These are phyloP conservation scores for Odontomyia ornata DNA, from an alignment of 2,888 invertebrate species.

Conservation along the genomic window DNA sequence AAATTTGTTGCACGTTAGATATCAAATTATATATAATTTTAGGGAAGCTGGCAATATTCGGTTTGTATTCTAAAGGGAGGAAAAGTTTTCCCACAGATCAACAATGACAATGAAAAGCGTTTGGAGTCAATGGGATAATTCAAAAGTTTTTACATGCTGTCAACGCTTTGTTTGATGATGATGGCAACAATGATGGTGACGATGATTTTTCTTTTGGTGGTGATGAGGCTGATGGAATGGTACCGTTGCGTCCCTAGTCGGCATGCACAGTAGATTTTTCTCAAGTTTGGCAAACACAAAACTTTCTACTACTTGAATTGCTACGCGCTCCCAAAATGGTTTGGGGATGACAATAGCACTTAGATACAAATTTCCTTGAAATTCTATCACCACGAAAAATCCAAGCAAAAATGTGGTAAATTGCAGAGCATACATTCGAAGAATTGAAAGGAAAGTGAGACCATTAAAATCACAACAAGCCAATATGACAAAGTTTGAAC, in stretches of 20 bases:
- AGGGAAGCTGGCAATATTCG: no score
- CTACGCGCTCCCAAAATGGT: no score
- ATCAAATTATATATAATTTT: neutral
- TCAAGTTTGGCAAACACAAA: neutral
- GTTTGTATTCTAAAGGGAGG: no score
- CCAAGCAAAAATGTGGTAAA: no score
- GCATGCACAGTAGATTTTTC: conserved; percentile 43
- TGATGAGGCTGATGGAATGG: conserved; percentile 27
- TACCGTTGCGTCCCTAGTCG: neutral
- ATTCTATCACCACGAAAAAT: no score
- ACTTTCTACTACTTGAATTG: no score
- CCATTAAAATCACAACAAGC: no score
- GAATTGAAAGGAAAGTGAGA: no score
- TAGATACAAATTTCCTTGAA: no score
- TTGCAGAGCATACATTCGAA: no score
- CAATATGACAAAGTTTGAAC: conserved; percentile 11
- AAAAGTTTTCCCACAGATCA: conserved; percentile 3
- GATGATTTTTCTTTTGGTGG: conserved; percentile 6
- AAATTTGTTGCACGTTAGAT: conserved; percentile 4
- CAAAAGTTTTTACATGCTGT: conserved; percentile 36
- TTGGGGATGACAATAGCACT: no score
- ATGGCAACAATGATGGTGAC: conserved; percentile 23
- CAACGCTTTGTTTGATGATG: conserved; percentile 34
- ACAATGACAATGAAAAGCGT: conserved; percentile 11
- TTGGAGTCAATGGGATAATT: conserved; percentile 38